These are phyloP conservation scores for Blastobasis lacticolella DNA, from an alignment of 2,888 invertebrate species.

Conservation along the genomic window DNA sequence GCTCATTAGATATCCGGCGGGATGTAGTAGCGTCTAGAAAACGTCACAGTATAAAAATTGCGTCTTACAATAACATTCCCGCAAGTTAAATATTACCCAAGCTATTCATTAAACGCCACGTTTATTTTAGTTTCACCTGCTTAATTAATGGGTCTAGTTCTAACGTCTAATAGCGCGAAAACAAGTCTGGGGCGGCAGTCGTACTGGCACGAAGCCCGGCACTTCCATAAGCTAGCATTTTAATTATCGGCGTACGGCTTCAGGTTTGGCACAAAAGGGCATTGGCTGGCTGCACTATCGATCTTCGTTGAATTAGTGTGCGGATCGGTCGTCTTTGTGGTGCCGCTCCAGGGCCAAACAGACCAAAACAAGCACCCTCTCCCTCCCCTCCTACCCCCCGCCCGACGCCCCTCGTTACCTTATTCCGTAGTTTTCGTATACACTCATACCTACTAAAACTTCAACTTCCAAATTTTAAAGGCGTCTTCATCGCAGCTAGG, in stretches of 20 bases:
- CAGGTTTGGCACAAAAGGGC: conserved; percentile 57
- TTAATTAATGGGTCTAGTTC: too few species aligned
- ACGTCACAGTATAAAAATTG: too few species aligned
- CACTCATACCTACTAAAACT: conserved; percentile 30
- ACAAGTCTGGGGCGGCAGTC: not conserved
- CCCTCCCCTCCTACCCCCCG: conserved; percentile 32
- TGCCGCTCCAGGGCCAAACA: conserved; percentile 70
- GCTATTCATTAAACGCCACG: too few species aligned
- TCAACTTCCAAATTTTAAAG: conserved; percentile 7
- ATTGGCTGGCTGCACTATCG: conserved; percentile 67
- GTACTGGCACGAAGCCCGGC: not conserved
- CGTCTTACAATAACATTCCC: too few species aligned
- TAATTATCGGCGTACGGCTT: conserved; percentile 41
- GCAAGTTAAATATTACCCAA: too few species aligned
- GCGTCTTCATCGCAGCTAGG: not conserved
- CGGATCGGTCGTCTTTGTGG: conserved; percentile 72
- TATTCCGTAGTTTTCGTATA: conserved; percentile 40
- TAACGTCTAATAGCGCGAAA: too few species aligned
- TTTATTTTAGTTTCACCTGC: too few species aligned
- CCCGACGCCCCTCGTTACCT: conserved; percentile 47
- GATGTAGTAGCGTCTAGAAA: too few species aligned
- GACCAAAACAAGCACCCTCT: conserved; percentile 71
- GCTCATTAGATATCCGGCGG: too few species aligned
- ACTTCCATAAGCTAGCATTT: conserved; percentile 32
- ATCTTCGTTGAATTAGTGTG: conserved; percentile 73